Conservation (phyloP, 2,113 vertebrate genomes). For the Poeciliopsis retropinna region DNA sequence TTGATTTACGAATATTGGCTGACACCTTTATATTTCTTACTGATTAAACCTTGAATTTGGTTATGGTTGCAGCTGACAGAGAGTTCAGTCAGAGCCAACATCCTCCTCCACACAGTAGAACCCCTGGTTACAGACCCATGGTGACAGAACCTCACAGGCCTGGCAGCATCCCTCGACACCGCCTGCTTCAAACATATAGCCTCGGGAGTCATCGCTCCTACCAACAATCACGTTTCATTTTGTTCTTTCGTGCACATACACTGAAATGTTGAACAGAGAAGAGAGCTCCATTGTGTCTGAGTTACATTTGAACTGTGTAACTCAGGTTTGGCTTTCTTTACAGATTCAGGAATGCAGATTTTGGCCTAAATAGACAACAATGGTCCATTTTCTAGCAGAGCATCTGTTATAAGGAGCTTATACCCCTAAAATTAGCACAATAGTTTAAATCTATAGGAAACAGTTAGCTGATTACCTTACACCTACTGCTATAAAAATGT, state of each 20-base stretch:
- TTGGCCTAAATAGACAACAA: slow-evolving; percentile 1
- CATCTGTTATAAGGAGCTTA: neutral
- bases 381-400: neutral
- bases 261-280: slow-evolving; percentile 1
- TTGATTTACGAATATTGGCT: neutral
- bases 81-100: slow-evolving; percentile 39
- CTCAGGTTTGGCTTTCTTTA: slow-evolving; percentile 59
- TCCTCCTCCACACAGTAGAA: slow-evolving; percentile 56
- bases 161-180: slow-evolving; percentile 57
- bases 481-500: neutral
- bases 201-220: slow-evolving; percentile 62
- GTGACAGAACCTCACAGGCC: slow-evolving; percentile 70
- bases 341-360: slow-evolving; percentile 59
- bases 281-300: neutral
- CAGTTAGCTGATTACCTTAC: neutral
- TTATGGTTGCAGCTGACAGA: neutral
- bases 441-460: neutral
- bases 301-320: neutral
- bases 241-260: neutral
- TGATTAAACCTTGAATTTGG: slow-evolving; percentile 10
- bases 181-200: slow-evolving; percentile 63
- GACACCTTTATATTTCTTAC: slow-evolving; percentile 1
- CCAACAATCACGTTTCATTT: slow-evolving; percentile 37
- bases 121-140: slow-evolving; percentile 79
- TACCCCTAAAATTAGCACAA: too few relatives aligned